A percentile compares a stretch with the other conserved stretches of the same genome.
Evolutionary conservation across 2,113 vertebrate genomes (phyloP).

Genomic region (Megaleporinus macrocephalus): DNA sequence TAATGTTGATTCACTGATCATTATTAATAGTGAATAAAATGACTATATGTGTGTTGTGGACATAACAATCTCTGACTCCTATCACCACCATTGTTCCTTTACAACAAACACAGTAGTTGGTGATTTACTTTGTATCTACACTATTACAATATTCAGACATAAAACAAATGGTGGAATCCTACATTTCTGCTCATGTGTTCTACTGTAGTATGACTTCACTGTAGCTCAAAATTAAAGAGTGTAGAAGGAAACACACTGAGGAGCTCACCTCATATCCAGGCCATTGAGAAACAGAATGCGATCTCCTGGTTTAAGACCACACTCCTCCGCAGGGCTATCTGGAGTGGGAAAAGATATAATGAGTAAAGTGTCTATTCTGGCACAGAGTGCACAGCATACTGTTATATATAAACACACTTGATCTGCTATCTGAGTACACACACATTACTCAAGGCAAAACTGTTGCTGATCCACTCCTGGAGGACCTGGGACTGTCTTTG

Average conservation of each 20-base stretch:
- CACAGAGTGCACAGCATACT: not conserved
- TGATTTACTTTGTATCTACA: not conserved
- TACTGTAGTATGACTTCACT: not conserved
- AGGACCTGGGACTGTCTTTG: not conserved
- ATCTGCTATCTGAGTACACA: not conserved
- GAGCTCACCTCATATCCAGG: slow-evolving; percentile 94
- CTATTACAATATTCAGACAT: not conserved
- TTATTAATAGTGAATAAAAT: too few relatives aligned
- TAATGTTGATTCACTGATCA: too few relatives aligned
- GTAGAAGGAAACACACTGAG: not conserved
- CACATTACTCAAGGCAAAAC: not conserved
- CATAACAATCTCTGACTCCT: too few relatives aligned
- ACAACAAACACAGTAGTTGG: too few relatives aligned
- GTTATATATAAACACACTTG: slow-evolving; percentile 9
- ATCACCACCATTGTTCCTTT: too few relatives aligned
- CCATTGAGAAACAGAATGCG: slow-evolving; percentile 96
- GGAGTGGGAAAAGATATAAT: slow-evolving; percentile 43
- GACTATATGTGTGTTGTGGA: too few relatives aligned
- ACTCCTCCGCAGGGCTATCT: slow-evolving; percentile 96
- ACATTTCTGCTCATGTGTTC: not conserved
- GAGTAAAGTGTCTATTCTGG: slow-evolving; percentile 33
- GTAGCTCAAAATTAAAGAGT: not conserved
- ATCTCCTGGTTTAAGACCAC: slow-evolving; percentile 91
- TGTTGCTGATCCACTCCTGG: not conserved
- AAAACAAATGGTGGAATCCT: not conserved